Evolutionary conservation across 1,140 invertebrate genomes (phyloP).

Genomic region (Armadillidium nasatum): DNA sequence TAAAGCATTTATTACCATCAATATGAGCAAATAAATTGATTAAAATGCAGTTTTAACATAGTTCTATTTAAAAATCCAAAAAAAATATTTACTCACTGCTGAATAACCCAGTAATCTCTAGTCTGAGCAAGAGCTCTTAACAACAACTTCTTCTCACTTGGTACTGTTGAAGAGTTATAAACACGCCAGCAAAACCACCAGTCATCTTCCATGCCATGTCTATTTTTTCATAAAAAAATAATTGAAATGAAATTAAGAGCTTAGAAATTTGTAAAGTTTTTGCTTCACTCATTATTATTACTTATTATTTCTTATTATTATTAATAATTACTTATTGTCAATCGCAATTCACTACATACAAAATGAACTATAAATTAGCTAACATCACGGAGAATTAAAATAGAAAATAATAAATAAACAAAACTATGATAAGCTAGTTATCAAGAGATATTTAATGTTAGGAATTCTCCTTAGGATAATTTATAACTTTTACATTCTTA

Average conservation of each 20-base stretch:
- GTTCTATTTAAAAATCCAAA: no score
- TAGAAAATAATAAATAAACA: background rate
- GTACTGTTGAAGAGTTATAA: slow-evolving; percentile 58
- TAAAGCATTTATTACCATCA: no score
- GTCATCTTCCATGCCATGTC: slow-evolving; percentile 64
- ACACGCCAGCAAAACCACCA: slow-evolving; percentile 72
- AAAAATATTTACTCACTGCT: slow-evolving; percentile 53
- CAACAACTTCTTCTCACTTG: slow-evolving; percentile 64
- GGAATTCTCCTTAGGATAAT: no score
- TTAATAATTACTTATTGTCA: no score
- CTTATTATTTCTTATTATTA: no score
- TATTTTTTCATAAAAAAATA: no score
- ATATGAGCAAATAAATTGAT: no score
- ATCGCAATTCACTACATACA: background rate
- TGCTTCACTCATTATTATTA: background rate
- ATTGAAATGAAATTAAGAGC: slow-evolving; percentile 11
- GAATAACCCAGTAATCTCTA: slow-evolving; percentile 66
- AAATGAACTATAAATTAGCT: background rate
- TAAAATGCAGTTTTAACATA: no score
- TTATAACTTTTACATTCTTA: no score
- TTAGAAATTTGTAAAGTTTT: slow-evolving; percentile 50
- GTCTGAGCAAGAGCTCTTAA: slow-evolving; percentile 65
- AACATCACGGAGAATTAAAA: background rate
- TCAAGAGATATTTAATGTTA: no score
- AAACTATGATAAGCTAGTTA: background rate